These are phyloP conservation scores for Eueremaeus valkanovi DNA, from an alignment of 2,888 invertebrate species.

Conservation along the genomic window DNA sequence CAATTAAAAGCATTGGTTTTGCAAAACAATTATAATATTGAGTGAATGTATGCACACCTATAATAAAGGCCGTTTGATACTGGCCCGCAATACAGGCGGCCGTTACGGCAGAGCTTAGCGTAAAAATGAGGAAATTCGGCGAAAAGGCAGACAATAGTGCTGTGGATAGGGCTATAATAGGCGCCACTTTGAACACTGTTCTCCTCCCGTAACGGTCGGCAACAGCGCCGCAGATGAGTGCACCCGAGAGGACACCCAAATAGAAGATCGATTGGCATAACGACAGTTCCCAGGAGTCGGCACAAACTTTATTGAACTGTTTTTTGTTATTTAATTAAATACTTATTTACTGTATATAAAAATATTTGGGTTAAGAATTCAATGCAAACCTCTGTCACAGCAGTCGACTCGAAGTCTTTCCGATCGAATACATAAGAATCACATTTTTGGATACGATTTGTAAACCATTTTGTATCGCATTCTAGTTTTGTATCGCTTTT, in stretches of 20 bases:
- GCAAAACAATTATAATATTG: not conserved
- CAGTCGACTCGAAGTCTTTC: not conserved
- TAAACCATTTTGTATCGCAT: not conserved
- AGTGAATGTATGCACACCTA: not conserved
- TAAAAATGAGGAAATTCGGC: constrained; percentile 20
- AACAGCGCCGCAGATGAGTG: constrained; percentile 30
- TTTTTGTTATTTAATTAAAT: not conserved
- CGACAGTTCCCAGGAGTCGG: constrained; percentile 28
- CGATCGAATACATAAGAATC: constrained; percentile 28
- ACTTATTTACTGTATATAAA: not conserved
- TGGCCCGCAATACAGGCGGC: constrained; percentile 28
- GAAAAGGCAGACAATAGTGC: constrained; percentile 1
- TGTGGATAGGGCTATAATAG: not conserved
- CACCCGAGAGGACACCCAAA: constrained; percentile 30
- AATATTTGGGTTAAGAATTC: not conserved
- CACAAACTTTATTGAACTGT: constrained; percentile 36
- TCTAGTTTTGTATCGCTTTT: not conserved
- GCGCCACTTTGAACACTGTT: not conserved
- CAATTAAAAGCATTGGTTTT: not conserved
- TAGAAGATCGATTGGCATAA: constrained; percentile 36
- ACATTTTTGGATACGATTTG: not conserved
- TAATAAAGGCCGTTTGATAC: constrained; percentile 37
- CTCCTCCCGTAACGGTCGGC: constrained; percentile 33
- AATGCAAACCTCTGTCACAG: constrained; percentile 30
- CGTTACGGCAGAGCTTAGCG: not conserved